Base-by-base conservation (phyloP, 1,140 invertebrate genomes). In the Zaprionus kolodkinae region DNA sequence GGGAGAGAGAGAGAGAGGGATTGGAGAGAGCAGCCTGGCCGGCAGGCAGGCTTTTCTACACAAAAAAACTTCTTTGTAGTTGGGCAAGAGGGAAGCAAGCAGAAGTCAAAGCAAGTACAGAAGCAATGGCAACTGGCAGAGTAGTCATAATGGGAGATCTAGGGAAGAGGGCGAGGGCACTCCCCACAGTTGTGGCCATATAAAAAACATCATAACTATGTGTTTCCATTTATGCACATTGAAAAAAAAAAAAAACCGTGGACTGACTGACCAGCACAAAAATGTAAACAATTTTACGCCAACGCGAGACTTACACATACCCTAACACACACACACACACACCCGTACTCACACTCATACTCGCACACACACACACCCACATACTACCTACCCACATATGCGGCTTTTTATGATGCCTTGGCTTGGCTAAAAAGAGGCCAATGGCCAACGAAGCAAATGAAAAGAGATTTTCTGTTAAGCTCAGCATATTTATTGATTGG, bases 181-280 rank as follows among this genome's bases (percentile, higher is more conserved):
- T 15, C 56, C 45, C 61, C 74, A 75, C 78, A 84, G 81, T 81
- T 88, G 85, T 80, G 78, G 84, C 67, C 55, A 73, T 78, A 89
- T 76, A 80, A 78, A 86, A 77, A 88, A 78, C 72, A 89, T 89
- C 78, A 88, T 89, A 89, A 85, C 85, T 85, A 88, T 78, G 73
- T 71, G 71, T 60, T 72, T 54, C 52, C 45, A 73, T 76, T 60
- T 65, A 65, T 72, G 57, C 54, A 38, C 67, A 73, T 73, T 77
- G 75, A 45, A 61, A 68, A 56, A 54, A 40, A n/a, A n/a, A 43
- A 11, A 36, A n/a, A n/a, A n/a, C n/a, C 21, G 1, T 21, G 21
- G 2, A 21, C 21, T 21, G 21, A 60, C 64, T 79, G 75, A 57
- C 76, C 57, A 50, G 57, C 48, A 76, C 62, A 88, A 83, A 89